These are phyloP conservation scores for Dicrurus megarhynchus DNA, from an alignment of 2,113 vertebrate genomes.

Conservation along the genomic window DNA sequence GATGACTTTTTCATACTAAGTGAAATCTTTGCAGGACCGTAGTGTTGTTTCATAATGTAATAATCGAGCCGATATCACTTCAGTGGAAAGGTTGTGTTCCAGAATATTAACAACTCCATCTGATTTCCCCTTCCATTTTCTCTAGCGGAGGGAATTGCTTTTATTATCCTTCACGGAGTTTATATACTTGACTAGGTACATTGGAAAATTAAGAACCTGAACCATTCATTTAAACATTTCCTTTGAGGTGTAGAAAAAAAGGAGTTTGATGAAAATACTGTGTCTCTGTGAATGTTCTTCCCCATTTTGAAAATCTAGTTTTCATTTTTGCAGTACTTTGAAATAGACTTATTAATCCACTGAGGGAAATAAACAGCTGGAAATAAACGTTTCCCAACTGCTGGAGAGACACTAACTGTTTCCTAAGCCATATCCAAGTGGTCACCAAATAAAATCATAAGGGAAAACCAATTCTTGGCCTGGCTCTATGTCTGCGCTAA, in stretches of 20 bases:
- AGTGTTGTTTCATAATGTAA: background rate
- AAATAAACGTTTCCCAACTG: conserved; percentile 37
- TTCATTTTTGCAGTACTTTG: conserved; percentile 33
- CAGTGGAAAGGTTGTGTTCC: background rate
- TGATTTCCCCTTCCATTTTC: background rate
- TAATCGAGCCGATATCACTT: background rate
- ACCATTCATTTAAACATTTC: background rate
- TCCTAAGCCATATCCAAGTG: conserved; percentile 46
- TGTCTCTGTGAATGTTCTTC: background rate
- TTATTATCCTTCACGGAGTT: background rate
- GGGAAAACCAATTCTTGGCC: conserved; percentile 16
- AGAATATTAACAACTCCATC: background rate
- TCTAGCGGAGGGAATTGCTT: background rate
- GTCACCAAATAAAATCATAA: conserved; percentile 27
- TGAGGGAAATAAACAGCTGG: conserved; percentile 54
- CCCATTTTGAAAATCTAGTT: conserved; percentile 26
- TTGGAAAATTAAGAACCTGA: background rate
- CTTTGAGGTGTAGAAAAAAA: background rate
- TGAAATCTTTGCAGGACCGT: background rate
- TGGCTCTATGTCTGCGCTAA: conserved; percentile 10
- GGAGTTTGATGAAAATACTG: background rate
- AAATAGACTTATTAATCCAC: conserved; percentile 53
- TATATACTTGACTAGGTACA: background rate
- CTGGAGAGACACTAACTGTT: conserved; percentile 31
- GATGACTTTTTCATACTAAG: background rate